phyloP scores from a whole-genome alignment of 1,140 invertebrate species.

The Watersipora subatra region DNA sequence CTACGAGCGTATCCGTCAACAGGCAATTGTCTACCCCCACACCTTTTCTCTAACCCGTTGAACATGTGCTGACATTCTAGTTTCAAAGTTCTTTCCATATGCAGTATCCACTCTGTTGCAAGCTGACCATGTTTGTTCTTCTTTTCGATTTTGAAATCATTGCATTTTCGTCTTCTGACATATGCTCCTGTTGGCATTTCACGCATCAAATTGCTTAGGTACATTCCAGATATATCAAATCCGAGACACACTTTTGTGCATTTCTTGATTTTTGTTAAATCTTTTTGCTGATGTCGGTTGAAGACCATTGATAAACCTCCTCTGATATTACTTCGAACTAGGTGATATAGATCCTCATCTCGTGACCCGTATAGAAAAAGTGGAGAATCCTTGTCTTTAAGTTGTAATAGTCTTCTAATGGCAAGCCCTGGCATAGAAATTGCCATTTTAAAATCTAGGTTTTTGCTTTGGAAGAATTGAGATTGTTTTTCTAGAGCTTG shows the following conservation, averaged over 20 bases:
- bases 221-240: constrained; percentile 13
- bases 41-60: not conserved
- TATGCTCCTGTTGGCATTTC: constrained; percentile 11
- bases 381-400: constrained; percentile 1
- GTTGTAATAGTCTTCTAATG: constrained; percentile 9
- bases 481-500: constrained; percentile 10
- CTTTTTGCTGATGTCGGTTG: not conserved
- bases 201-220: constrained; percentile 10
- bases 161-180: constrained; percentile 2
- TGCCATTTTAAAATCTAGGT: constrained; percentile 15
- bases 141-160: not conserved
- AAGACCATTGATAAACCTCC: constrained; percentile 1
- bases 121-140: not conserved
- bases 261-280: not conserved
- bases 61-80: not conserved
- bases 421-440: constrained; percentile 14
- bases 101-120: not conserved
- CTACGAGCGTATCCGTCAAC: constrained; percentile 8
- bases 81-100: not conserved
- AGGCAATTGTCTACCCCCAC: not conserved
- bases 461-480: constrained; percentile 8
- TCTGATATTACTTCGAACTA: not conserved
- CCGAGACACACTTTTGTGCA: constrained; percentile 8
- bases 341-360: not conserved
- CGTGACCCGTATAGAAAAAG: not conserved